Evolutionary conservation across 53 echinoderm and acorn worm species (phyloP).

Genomic region (Arbacia lixula): DNA sequence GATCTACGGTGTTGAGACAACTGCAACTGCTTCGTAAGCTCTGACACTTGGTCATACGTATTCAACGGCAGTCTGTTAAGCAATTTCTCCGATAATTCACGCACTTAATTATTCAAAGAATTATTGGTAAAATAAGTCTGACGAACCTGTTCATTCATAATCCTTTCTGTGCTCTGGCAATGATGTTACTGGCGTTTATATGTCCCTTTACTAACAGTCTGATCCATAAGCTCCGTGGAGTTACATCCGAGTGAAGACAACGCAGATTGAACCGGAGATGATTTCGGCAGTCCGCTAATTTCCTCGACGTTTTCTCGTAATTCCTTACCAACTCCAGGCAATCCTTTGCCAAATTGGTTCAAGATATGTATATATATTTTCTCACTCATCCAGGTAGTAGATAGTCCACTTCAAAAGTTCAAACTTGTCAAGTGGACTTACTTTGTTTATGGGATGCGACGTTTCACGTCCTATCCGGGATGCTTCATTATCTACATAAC

Average conservation of each 20-base stretch:
- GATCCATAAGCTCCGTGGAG: slow-evolving; percentile 35
- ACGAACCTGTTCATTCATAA: slow-evolving; percentile 19
- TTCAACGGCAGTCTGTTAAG: no score
- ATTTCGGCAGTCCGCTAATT: slow-evolving; percentile 33
- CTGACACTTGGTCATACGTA: no score
- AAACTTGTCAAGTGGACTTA: slow-evolving; percentile 29
- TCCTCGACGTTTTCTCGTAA: slow-evolving; percentile 40
- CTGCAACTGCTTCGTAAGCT: no score
- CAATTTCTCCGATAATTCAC: no score
- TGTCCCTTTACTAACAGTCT: slow-evolving; percentile 6
- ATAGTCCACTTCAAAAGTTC: no score
- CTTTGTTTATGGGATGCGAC: no score
- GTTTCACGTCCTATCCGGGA: no score
- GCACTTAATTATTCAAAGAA: no score
- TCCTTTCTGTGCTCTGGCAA: slow-evolving; percentile 5
- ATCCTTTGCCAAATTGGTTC: slow-evolving; percentile 35
- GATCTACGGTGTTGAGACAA: no score
- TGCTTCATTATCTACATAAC: no score
- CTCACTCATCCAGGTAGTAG: no score
- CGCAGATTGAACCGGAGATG: slow-evolving; percentile 41
- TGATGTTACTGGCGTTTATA: neutral
- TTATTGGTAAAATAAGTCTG: slow-evolving; percentile 43
- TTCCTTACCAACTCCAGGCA: slow-evolving; percentile 27
- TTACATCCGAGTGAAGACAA: slow-evolving; percentile 39
- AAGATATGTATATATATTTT: neutral